Conservation (phyloP, 2,888 invertebrate genomes). For the Dascillus cervinus region DNA sequence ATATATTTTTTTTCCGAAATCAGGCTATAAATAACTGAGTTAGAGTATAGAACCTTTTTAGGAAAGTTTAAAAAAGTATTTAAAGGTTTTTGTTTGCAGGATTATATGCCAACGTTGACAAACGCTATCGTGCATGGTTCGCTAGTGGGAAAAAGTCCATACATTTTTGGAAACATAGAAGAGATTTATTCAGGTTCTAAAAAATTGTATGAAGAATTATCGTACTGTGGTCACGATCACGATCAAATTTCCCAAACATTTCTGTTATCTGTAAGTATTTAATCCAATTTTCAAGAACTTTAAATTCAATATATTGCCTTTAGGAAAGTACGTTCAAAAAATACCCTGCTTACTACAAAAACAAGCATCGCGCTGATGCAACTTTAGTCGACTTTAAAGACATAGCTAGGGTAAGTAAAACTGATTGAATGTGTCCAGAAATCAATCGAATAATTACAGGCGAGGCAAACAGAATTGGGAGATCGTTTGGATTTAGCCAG, state of each 20-base stretch:
- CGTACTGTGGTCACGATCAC: constrained; percentile 20
- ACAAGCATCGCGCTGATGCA: constrained; percentile 34
- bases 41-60: no score
- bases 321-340: constrained; percentile 33
- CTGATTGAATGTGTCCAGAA: not conserved
- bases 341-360: constrained; percentile 35
- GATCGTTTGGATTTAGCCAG: constrained; percentile 33
- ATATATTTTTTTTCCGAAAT: no score
- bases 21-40: no score
- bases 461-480: constrained; percentile 41
- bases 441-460: constrained; percentile 23
- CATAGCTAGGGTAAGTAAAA: constrained; percentile 26
- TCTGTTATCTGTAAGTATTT: constrained; percentile 27
- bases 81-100: no score
- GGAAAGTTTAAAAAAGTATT: no score
- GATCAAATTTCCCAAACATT: constrained; percentile 29
- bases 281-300: no score
- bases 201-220: constrained; percentile 26
- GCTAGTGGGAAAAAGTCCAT: constrained; percentile 15
- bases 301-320: constrained; percentile 22
- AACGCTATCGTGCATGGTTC: constrained; percentile 17
- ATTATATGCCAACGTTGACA: constrained; percentile 29
- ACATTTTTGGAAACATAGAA: constrained; percentile 33
- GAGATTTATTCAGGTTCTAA: constrained; percentile 25
- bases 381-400: constrained; percentile 25